phyloP scores from a whole-genome alignment of 2,888 invertebrate species.

The Trichopria drosophilae region DNA sequence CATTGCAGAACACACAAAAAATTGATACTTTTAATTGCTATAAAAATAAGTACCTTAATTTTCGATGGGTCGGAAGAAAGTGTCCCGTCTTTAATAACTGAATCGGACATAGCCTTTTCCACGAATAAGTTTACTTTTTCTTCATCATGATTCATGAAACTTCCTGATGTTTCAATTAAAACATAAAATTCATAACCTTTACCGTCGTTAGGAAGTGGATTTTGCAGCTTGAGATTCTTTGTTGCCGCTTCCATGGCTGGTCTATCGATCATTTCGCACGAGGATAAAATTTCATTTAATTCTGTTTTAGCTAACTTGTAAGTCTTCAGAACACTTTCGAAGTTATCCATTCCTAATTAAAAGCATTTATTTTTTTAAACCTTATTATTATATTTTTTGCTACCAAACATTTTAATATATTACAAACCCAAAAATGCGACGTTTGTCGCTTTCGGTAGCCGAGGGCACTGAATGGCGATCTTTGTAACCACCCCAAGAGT shows the following conservation, averaged over 20 bases:
- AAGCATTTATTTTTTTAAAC: neutral
- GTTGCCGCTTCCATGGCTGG: slow-evolving; percentile 70
- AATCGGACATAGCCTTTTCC: slow-evolving; percentile 70
- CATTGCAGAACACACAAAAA: neutral
- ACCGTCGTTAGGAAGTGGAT: slow-evolving; percentile 50
- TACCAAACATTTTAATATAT: neutral
- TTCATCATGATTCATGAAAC: slow-evolving; percentile 79
- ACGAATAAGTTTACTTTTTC: slow-evolving; percentile 84
- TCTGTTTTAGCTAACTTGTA: slow-evolving; percentile 74
- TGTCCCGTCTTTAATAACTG: slow-evolving; percentile 80
- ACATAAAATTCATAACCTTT: slow-evolving; percentile 77
- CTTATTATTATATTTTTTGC: neutral
- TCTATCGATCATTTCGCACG: slow-evolving; percentile 92
- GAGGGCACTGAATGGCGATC: slow-evolving; percentile 87
- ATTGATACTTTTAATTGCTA: slow-evolving; percentile 16
- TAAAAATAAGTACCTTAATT: slow-evolving; percentile 66
- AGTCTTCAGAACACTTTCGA: slow-evolving; percentile 76
- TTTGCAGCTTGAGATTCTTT: slow-evolving; percentile 64
- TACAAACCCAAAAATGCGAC: slow-evolving; percentile 84
- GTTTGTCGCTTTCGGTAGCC: slow-evolving; percentile 78
- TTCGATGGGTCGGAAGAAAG: slow-evolving; percentile 81
- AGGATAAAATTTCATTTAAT: slow-evolving; percentile 88
- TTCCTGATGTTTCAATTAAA: slow-evolving; percentile 86
- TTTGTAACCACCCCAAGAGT: slow-evolving; percentile 93
- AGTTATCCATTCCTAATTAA: slow-evolving; percentile 72